phyloP scores from a whole-genome alignment of 2,888 invertebrate genomes.

The Serrognathus titanus region DNA sequence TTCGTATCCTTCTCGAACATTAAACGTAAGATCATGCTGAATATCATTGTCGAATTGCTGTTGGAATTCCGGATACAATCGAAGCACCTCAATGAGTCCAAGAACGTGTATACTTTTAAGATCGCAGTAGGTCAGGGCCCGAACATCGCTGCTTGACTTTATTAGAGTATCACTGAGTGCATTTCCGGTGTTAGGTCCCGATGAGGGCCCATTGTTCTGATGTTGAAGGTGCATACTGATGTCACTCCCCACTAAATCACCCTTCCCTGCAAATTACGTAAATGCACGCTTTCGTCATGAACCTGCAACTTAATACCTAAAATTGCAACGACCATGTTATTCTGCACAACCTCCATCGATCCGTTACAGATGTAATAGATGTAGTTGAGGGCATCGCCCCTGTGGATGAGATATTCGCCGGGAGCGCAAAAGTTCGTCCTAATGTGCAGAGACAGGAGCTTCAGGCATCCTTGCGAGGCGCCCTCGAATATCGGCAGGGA shows the following conservation, averaged over 20 bases:
- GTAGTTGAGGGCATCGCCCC: constrained; percentile 89
- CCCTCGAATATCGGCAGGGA: constrained; percentile 92
- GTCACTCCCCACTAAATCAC: constrained; percentile 91
- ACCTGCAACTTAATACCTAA: constrained; percentile 62
- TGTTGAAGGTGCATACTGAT: constrained; percentile 76
- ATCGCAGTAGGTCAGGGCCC: constrained; percentile 94
- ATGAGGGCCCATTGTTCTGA: constrained; percentile 53
- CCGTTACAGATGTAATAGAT: constrained; percentile 96
- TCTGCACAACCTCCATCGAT: constrained; percentile 95
- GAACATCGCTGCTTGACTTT: constrained; percentile 91
- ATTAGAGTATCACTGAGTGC: constrained; percentile 70
- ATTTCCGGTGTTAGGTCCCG: constrained; percentile 48
- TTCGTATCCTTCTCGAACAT: constrained; percentile 89
- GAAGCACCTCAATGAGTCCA: constrained; percentile 83
- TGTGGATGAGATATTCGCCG: constrained; percentile 90
- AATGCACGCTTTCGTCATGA: not conserved
- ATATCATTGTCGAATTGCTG: constrained; percentile 93
- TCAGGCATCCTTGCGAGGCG: constrained; percentile 92
- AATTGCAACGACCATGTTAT: constrained; percentile 95
- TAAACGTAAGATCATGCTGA: constrained; percentile 92
- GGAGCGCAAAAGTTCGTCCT: constrained; percentile 94
- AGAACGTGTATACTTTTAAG: constrained; percentile 90
- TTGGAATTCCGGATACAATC: constrained; percentile 91
- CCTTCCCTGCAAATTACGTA: constrained; percentile 69
- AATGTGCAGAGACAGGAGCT: constrained; percentile 87